Percentiles rank a stretch among this genome's conserved stretches.
These are phyloP conservation scores for Alfaro cultratus DNA, from an alignment of 2,797 vertebrate genomes.

Conservation along the genomic window DNA sequence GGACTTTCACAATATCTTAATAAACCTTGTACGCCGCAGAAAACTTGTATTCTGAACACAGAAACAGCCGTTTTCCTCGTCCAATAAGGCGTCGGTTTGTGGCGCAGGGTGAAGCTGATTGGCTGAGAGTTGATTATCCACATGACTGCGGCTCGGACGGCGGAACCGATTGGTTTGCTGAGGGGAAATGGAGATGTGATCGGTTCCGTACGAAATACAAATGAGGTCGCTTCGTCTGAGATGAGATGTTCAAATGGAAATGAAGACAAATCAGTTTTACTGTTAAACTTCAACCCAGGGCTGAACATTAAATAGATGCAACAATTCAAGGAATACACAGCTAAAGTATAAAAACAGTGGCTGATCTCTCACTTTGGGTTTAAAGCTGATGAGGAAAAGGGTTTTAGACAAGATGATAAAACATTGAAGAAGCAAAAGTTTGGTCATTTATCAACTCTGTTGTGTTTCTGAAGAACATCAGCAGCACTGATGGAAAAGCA, in stretches of 20 bases:
- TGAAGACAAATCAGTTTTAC: not conserved
- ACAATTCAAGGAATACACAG: too few relatives aligned
- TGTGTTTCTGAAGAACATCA: too few relatives aligned
- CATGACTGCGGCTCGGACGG: constrained; percentile 33
- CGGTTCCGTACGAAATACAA: constrained; percentile 43
- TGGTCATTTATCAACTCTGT: too few relatives aligned
- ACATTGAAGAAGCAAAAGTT: too few relatives aligned
- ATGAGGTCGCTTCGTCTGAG: constrained; percentile 26
- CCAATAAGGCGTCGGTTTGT: constrained; percentile 26
- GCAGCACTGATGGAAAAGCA: not conserved
- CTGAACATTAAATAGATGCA: too few relatives aligned
- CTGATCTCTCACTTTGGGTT: too few relatives aligned
- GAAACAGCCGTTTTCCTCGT: not conserved
- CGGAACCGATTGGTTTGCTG: constrained; percentile 57
- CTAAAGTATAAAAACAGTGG: too few relatives aligned
- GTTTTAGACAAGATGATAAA: too few relatives aligned
- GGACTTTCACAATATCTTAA: not conserved
- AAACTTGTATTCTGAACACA: not conserved
- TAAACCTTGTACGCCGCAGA: not conserved
- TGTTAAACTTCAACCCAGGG: not conserved
- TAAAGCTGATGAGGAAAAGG: too few relatives aligned
- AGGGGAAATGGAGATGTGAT: constrained; percentile 41
- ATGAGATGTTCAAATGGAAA: constrained; percentile 7
- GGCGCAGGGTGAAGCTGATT: constrained; percentile 47
- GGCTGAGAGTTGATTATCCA: constrained; percentile 61